Evolutionary conservation across 2,113 vertebrate species (phyloP), one percentile per base, ranked within the genome.

Genomic region (Indicator indicator): DNA sequence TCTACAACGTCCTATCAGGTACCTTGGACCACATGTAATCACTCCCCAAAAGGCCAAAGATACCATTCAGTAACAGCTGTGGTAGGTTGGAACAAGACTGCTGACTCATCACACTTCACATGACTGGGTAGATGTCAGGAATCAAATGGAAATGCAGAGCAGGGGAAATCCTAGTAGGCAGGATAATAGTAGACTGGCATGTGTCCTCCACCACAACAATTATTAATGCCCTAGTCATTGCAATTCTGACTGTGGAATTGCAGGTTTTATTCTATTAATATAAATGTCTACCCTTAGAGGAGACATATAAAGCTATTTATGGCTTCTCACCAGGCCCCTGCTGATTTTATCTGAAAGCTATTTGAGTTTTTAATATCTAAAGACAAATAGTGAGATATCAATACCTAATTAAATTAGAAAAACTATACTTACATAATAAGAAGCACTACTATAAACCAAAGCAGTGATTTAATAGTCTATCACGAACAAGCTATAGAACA

Each of bases 111-210:
- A 38, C 33, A 30, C 7, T 71, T 50, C 14, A 32, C 10, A 38
- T 56, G 24, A 42, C 19, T 17, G 11, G 21, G 18, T 4, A 70
- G 23, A 59, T 68, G 50, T 52, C 50, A 52, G 50, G 50, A 24
- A 26, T 52, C 50, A 23, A 52, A 24, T 42, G 36, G 36, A 83
- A 42, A 75, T 11, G 5, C 52, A 83, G 27, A 71, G 19, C 3
- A 88, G 8, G 72, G 23, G 11, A 83, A 88, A 55, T 36, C 9
- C 36, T 50, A 30, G 20, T 11, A 20, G 27, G 58, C 24, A 80
- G n/a, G 19, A 23, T 0, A 33, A 14, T 1, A 14, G 26, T 12
- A 17, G 65, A 11, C 11, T 14, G 16, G 16, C 33, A 71, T 1
- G 0, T 30, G 26, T 36, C 24, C 19, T 81, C 68, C 50, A 63